phyloP scores from a whole-genome alignment of 2,888 invertebrate species.

The Tetramorium bicarinatum region DNA sequence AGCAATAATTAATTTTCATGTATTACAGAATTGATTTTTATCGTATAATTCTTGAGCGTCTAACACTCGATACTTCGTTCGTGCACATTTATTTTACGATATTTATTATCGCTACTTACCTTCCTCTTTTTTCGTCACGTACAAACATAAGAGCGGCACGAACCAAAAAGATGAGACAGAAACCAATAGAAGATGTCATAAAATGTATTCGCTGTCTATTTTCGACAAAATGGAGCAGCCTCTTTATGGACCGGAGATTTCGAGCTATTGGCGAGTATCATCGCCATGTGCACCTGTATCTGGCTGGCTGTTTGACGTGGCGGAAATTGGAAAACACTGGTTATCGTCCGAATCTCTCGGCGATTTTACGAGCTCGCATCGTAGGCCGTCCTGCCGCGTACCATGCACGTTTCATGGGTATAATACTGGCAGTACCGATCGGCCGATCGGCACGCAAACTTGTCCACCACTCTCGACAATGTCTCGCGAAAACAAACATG shows the following conservation, averaged over 20 bases:
- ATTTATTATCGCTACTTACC: not conserved
- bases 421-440: conserved; percentile 55
- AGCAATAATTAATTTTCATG: not conserved
- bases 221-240: conserved; percentile 49
- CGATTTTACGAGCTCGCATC: conserved; percentile 74
- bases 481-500: conserved; percentile 25
- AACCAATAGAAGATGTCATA: not conserved
- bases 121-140: not conserved
- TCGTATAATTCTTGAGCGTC: not conserved
- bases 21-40: not conserved
- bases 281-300: conserved; percentile 60
- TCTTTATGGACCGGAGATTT: conserved; percentile 66
- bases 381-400: conserved; percentile 36
- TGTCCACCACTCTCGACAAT: conserved; percentile 36
- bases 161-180: conserved; percentile 22
- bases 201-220: conserved; percentile 22
- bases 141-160: not conserved
- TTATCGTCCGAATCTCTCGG: conserved; percentile 70
- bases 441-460: conserved; percentile 28
- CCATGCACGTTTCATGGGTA: conserved; percentile 53
- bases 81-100: not conserved
- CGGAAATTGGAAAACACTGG: conserved; percentile 80
- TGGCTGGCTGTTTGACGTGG: conserved; percentile 60
- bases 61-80: not conserved
- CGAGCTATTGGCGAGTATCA: conserved; percentile 62